These are phyloP conservation scores for Trachythela sp. DNA, from an alignment of 64 coral and sea anemone genomes.

Conservation along the genomic window DNA sequence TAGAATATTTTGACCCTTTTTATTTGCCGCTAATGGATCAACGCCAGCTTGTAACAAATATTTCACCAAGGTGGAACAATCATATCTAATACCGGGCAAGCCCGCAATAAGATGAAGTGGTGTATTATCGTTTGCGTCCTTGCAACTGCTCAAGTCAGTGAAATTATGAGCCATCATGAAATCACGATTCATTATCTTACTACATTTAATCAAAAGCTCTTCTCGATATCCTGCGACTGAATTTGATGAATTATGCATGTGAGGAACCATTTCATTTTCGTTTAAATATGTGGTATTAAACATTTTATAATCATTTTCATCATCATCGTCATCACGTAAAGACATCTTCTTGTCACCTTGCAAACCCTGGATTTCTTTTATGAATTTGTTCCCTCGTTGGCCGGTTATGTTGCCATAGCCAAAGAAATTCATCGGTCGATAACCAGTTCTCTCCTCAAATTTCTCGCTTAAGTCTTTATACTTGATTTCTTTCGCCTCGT, in stretches of 20 bases:
- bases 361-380: neutral
- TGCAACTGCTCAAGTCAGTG: neutral
- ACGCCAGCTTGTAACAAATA: neutral
- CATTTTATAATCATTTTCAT: neutral
- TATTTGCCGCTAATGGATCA: neutral
- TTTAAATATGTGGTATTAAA: neutral
- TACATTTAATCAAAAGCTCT: neutral
- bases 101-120: neutral
- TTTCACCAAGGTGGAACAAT: neutral
- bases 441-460: neutral
- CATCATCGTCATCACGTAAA: neutral
- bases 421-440: neutral
- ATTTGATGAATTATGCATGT: too few species aligned
- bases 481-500: neutral
- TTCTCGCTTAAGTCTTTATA: neutral
- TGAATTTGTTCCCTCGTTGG: neutral
- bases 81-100: neutral
- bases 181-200: neutral
- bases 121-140: neutral
- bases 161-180: too few species aligned
- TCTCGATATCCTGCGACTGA: neutral
- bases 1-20: neutral
- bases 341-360: neutral
- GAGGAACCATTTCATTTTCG: neutral
- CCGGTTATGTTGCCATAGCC: neutral